Percentiles rank a stretch among this genome's conserved stretches.
These are phyloP conservation scores for Tamandua tetradactyla DNA, from an alignment of 2,797 vertebrate species.

Conservation along the genomic window DNA sequence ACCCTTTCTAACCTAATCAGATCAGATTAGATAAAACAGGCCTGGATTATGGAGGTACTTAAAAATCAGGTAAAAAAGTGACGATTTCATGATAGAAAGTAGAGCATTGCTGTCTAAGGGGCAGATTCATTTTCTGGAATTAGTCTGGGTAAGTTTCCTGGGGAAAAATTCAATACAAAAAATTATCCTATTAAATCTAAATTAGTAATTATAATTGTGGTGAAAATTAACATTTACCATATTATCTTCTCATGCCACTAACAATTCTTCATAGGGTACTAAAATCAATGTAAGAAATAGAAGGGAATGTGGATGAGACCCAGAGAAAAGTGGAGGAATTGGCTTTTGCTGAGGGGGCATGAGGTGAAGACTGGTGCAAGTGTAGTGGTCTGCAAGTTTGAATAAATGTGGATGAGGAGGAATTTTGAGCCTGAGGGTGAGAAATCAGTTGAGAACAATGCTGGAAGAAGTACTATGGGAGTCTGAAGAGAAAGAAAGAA, in stretches of 20 bases:
- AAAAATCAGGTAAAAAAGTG: background rate
- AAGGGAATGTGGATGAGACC: background rate
- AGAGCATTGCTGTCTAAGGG: background rate
- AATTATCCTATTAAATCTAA: constrained; percentile 35
- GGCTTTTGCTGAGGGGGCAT: background rate
- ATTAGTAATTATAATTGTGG: background rate
- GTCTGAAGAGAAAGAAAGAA: background rate
- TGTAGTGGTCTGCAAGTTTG: background rate
- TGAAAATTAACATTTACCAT: background rate
- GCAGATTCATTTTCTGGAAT: constrained; percentile 38
- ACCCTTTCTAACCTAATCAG: background rate
- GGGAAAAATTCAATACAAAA: background rate
- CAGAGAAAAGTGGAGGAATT: background rate
- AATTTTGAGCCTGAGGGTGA: background rate
- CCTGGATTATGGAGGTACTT: background rate
- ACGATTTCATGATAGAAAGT: background rate
- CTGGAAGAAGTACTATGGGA: background rate
- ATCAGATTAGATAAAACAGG: background rate
- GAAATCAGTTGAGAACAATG: background rate
- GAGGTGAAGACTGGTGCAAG: background rate
- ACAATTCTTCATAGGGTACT: constrained; percentile 18
- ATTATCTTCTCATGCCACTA: background rate
- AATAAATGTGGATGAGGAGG: background rate
- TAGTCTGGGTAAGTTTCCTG: background rate
- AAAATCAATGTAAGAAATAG: background rate